Conservation (phyloP, 2,797 vertebrate genomes). For the Tamandua tetradactyla region DNA sequence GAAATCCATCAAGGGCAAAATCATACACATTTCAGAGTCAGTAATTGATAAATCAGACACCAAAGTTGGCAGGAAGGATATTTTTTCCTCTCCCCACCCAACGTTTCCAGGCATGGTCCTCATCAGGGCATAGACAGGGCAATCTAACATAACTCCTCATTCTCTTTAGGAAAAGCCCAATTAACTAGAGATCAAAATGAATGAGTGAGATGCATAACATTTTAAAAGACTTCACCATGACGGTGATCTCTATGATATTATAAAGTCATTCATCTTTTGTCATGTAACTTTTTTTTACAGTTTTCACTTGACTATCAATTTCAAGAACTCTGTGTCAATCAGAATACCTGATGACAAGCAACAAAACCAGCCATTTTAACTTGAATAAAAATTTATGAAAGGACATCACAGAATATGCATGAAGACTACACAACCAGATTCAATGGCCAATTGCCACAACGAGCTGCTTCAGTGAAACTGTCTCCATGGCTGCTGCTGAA, state of each 20-base stretch:
- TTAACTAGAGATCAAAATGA: background rate
- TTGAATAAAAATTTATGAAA: background rate
- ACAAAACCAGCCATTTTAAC: background rate
- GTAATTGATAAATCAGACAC: background rate
- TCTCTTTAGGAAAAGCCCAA: background rate
- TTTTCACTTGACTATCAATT: slow-evolving; percentile 31
- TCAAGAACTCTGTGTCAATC: background rate
- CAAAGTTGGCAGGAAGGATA: background rate
- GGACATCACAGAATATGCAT: background rate
- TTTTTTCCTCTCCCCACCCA: background rate
- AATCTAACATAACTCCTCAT: background rate
- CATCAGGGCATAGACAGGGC: background rate
- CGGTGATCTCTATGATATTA: background rate
- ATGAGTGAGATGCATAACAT: background rate
- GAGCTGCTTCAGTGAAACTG: background rate
- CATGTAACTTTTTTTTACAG: background rate
- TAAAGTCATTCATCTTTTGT: slow-evolving; percentile 4
- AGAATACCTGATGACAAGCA: background rate
- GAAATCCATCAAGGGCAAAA: slow-evolving; percentile 11
- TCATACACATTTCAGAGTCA: background rate
- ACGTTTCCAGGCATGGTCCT: background rate
- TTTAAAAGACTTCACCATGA: background rate
- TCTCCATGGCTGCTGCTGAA: rapidly evolving
- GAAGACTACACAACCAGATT: background rate
- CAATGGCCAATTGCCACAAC: background rate